phyloP scores from a whole-genome alignment of 2,888 invertebrate species.

The Dione juno region DNA sequence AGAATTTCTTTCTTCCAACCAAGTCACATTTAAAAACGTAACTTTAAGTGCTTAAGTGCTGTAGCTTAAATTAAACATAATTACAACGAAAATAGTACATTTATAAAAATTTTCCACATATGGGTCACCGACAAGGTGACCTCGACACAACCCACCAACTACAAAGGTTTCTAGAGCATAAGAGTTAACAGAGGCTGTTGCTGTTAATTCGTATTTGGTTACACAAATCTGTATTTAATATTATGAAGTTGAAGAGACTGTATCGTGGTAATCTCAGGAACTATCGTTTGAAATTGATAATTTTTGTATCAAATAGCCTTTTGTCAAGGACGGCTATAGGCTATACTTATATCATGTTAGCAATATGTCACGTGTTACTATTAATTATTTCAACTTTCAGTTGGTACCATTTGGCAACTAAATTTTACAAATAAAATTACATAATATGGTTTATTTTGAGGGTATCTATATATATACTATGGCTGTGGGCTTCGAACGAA shows the following conservation, averaged over 20 bases:
- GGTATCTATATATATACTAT: too few species aligned
- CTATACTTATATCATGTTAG: too few species aligned
- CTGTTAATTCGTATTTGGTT: conserved; percentile 1
- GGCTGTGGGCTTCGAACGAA: too few species aligned
- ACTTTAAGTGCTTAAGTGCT: not conserved
- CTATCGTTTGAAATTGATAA: too few species aligned
- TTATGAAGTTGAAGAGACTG: too few species aligned
- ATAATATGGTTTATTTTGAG: not conserved
- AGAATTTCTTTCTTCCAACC: too few species aligned
- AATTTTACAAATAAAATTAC: not conserved
- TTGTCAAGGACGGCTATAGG: too few species aligned
- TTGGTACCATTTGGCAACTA: too few species aligned
- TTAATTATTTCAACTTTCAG: too few species aligned
- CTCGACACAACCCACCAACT: conserved; percentile 3
- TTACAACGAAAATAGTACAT: conserved; percentile 18
- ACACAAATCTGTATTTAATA: not conserved
- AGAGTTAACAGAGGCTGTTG: conserved; percentile 4
- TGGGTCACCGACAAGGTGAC: conserved; percentile 6
- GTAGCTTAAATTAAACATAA: conserved; percentile 9
- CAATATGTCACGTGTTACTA: too few species aligned
- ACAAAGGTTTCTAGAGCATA: conserved; percentile 11
- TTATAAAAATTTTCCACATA: conserved; percentile 20
- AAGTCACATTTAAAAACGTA: not conserved
- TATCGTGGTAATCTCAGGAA: too few species aligned
- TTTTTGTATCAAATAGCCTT: too few species aligned